Conservation (phyloP, 2,797 vertebrate genomes). For the Strix occidentalis region DNA sequence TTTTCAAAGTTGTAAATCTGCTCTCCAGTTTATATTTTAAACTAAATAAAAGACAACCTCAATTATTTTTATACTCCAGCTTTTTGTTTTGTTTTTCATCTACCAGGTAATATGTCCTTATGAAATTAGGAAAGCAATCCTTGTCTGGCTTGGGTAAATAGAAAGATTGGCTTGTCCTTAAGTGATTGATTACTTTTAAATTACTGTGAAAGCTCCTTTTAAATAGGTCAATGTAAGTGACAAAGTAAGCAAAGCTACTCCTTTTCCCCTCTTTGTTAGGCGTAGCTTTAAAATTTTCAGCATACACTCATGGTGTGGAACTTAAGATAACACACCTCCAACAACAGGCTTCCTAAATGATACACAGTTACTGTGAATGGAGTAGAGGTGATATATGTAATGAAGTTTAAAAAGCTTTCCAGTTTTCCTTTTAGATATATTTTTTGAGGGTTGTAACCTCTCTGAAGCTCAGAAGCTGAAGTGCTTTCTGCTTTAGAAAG, state of each 20-base stretch:
- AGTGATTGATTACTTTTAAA: constrained; percentile 58
- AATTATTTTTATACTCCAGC: not conserved
- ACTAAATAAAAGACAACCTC: not conserved
- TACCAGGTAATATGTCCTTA: constrained; percentile 17
- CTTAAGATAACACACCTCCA: not conserved
- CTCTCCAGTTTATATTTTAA: not conserved
- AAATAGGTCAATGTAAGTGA: not conserved
- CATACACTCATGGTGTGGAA: not conserved
- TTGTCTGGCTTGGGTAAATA: constrained; percentile 45
- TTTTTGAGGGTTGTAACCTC: not conserved
- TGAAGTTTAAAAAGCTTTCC: not conserved
- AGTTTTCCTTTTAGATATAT: not conserved
- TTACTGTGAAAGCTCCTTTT: constrained; percentile 51
- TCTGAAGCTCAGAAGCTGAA: not conserved
- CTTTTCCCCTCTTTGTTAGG: not conserved
- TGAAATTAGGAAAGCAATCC: constrained; percentile 33
- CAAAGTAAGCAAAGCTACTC: constrained; percentile 20
- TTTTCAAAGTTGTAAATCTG: not conserved
- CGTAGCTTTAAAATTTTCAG: not conserved
- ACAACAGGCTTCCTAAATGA: not conserved
- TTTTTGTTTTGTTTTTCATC: not conserved
- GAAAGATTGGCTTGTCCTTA: constrained; percentile 23
- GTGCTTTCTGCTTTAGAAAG: not conserved
- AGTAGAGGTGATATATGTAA: not conserved
- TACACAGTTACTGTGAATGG: not conserved